Base-by-base conservation (phyloP, 2,113 vertebrate genomes). In the Chroicocephalus ridibundus region DNA sequence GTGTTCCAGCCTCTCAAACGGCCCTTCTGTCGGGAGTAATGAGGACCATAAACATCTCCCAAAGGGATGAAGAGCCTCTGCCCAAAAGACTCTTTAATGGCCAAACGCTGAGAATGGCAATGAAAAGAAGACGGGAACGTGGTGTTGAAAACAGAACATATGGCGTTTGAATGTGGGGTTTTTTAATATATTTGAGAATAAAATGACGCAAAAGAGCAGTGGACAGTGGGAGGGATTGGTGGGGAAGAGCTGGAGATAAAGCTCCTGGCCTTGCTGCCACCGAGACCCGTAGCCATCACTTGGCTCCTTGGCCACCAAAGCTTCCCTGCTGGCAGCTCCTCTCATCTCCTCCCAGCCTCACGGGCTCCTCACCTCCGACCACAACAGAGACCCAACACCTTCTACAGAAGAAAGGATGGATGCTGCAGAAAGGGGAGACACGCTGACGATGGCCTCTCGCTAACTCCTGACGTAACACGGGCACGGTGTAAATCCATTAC, bases 81-180 rank as follows among this genome's bases (percentile, higher is more conserved):
- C 42, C 81, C 10, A 1, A 38, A 47, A 52, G 60, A 1, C 20
- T 52, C 38, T 2, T 20, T 22, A 3, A 2, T 11, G 72, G 77
- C 13, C 62, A 44, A 60, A 40, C 46, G 0, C 38, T 0, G 21
- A 25, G 62, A 32, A 21, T 1, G 4, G 46, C 71, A 38, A 7
- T 0, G 0, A 46, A 36, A 52, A 71, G 65, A 29, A 58, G 68
- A 11, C 7, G 46, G 49, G 46, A 42, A 54, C 0, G 6, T 4
- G 34, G 16, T 27, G 47, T 2, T 51, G 85, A 10, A 5, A 69
- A 13, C 8, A 21, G 66, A 79, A 44, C 49, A 26, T 2, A 10
- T 0, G 18, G 77, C 1, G 0, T 29, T 49, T 57, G n/a, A 7
- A 42, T 4, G 18, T 18, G 42, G 20, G 1, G 5, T 34, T 54